phyloP scores from a whole-genome alignment of 1,140 invertebrate species.

The Nomia melanderi region DNA sequence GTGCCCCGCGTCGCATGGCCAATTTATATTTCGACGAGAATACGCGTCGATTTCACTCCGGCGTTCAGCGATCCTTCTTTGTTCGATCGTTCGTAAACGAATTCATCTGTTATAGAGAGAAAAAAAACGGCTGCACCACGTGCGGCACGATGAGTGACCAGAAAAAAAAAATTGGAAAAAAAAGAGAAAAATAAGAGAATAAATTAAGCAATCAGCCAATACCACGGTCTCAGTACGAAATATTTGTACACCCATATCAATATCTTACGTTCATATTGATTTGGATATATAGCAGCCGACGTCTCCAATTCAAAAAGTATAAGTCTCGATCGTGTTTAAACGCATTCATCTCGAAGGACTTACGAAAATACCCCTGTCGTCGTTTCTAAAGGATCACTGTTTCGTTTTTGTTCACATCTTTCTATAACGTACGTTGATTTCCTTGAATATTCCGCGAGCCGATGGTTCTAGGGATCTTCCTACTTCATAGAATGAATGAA shows the following conservation, averaged over 20 bases:
- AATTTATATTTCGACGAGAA: background rate
- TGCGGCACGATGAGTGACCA: slow-evolving; percentile 60
- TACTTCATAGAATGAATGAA: background rate
- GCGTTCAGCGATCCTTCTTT: no score
- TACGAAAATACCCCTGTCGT: slow-evolving; percentile 37
- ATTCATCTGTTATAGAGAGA: no score
- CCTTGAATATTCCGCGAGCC: background rate
- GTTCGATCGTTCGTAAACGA: no score
- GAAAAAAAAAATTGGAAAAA: slow-evolving; percentile 62
- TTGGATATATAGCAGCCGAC: slow-evolving; percentile 78
- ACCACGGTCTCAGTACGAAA: slow-evolving; percentile 80
- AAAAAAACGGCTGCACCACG: background rate
- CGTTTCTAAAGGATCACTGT: slow-evolving; percentile 43
- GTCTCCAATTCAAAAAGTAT: slow-evolving; percentile 78
- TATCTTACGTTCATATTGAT: slow-evolving; percentile 79
- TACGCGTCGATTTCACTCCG: background rate
- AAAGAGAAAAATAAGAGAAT: slow-evolving; percentile 69
- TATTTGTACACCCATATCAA: slow-evolving; percentile 79
- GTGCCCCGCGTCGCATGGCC: slow-evolving; percentile 54
- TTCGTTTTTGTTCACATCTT: background rate
- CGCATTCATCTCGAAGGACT: slow-evolving; percentile 42
- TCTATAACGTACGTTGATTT: no score
- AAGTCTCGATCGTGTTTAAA: slow-evolving; percentile 36
- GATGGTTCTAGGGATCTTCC: background rate
- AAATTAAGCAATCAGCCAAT: slow-evolving; percentile 81